Evolutionary conservation across 2,797 vertebrate species (phyloP).

Genomic region (Sciaenops ocellatus): DNA sequence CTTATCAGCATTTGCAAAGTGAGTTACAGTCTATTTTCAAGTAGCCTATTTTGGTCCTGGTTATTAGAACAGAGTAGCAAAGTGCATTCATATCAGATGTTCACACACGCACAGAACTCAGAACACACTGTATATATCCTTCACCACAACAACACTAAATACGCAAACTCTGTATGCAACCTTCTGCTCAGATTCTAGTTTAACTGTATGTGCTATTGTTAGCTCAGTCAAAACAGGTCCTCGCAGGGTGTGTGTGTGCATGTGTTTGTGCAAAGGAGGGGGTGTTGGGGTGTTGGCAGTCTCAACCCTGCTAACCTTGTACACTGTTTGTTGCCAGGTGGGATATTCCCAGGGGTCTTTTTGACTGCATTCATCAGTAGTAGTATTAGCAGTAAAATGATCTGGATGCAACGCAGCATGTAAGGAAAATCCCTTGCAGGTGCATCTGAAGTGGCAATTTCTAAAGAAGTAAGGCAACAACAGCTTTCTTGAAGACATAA

Average conservation of each 20-base stretch:
- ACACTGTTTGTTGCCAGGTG: constrained; percentile 63
- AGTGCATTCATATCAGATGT: constrained; percentile 46
- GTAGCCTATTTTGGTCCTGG: constrained; percentile 62
- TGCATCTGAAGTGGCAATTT: neutral
- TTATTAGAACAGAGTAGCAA: constrained; percentile 57
- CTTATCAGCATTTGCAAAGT: constrained; percentile 59
- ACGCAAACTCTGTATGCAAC: constrained; percentile 16
- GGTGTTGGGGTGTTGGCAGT: neutral
- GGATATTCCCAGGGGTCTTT: constrained; percentile 61
- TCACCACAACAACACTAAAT: constrained; percentile 24
- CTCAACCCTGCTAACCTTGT: constrained; percentile 28
- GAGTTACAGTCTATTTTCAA: constrained; percentile 67
- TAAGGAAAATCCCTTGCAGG: constrained; percentile 31
- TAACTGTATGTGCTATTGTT: constrained; percentile 35
- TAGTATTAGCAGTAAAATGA: constrained; percentile 43
- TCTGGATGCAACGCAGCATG: constrained; percentile 20
- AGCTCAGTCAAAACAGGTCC: constrained; percentile 37
- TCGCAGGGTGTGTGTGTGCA: neutral
- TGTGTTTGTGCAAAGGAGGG: too few species aligned
- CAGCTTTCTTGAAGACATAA: neutral
- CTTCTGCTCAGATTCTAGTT: constrained; percentile 21
- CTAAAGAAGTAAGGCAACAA: neutral
- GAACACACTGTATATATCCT: neutral
- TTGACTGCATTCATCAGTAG: constrained; percentile 24
- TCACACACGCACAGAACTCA: constrained; percentile 2